phyloP scores from a whole-genome alignment of 2,113 vertebrate genomes.

The Sinocyclocheilus rhinocerous region DNA sequence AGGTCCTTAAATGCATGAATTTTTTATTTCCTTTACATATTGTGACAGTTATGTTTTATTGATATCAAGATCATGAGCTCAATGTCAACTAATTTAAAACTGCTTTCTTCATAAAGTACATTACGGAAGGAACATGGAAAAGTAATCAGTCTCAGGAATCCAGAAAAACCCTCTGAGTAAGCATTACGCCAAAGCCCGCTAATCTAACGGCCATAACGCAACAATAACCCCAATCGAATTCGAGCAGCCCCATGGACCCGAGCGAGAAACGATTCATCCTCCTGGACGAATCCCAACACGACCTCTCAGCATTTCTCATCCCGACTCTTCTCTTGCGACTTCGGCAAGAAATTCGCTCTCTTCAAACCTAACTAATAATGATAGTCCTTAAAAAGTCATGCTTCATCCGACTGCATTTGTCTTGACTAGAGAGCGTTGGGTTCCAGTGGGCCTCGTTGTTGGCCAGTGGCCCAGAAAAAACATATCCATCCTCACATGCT shows the following conservation, averaged over 20 bases:
- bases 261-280: background rate
- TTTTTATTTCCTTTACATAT: conserved; percentile 39
- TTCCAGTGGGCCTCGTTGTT: conserved; percentile 43
- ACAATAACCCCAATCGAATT: background rate
- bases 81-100: conserved; percentile 36
- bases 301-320: conserved; percentile 37
- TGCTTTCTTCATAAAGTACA: conserved; percentile 11
- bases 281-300: background rate
- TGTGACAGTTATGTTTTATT: conserved; percentile 37
- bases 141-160: conserved; percentile 11
- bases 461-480: conserved; percentile 53
- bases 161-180: background rate
- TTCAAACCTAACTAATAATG: conserved; percentile 55
- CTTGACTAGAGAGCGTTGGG: conserved; percentile 40
- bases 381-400: background rate
- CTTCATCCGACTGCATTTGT: conserved; percentile 43
- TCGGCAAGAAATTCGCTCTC: conserved; percentile 30
- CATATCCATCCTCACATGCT: conserved; percentile 19
- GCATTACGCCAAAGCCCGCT: background rate
- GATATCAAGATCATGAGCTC: conserved; percentile 30
- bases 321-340: conserved; percentile 20
- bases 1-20: conserved; percentile 26
- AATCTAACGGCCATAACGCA: conserved; percentile 12
- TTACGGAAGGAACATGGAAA: conserved; percentile 5
- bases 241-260: background rate